A percentile compares a stretch with the other conserved stretches of the same genome.
phyloP scores from a whole-genome alignment of 92 coral and sea anemone species.

The Pocillopora meandrina region DNA sequence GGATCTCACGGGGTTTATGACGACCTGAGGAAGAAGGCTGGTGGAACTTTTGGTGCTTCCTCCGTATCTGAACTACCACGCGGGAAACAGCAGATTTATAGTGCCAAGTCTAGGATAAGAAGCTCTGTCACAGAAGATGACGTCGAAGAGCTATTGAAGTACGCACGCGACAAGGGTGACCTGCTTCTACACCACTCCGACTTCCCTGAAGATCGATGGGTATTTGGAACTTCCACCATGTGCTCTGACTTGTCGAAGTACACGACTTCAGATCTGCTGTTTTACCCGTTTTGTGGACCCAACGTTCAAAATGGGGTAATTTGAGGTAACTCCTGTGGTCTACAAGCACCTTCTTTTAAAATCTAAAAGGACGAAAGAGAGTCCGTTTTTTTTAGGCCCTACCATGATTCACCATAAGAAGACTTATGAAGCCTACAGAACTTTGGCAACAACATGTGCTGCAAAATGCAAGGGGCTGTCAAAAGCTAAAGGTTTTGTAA shows the following conservation, averaged over 20 bases:
- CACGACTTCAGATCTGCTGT: slow-evolving; percentile 32
- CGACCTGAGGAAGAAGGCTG: slow-evolving; percentile 35
- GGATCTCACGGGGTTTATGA: slow-evolving; percentile 30
- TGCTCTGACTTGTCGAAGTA: slow-evolving; percentile 37
- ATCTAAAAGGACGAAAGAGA: slow-evolving; percentile 33
- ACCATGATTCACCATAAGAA: slow-evolving; percentile 69
- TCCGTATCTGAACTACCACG: slow-evolving; percentile 39
- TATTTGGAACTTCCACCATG: slow-evolving; percentile 49
- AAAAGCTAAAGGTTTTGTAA: slow-evolving; percentile 53
- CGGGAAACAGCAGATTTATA: slow-evolving; percentile 42
- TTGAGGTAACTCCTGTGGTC: slow-evolving; percentile 62
- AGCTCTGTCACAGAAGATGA: slow-evolving; percentile 22
- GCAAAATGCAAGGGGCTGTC: slow-evolving; percentile 34
- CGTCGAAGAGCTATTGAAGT: slow-evolving; percentile 53
- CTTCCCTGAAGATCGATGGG: slow-evolving; percentile 68
- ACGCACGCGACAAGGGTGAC: slow-evolving; percentile 42
- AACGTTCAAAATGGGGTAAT: slow-evolving; percentile 63
- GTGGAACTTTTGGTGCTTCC: slow-evolving; percentile 38
- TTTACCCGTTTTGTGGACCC: slow-evolving; percentile 54
- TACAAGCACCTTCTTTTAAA: slow-evolving; percentile 52
- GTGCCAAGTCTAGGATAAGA: slow-evolving; percentile 41
- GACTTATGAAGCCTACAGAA: slow-evolving; percentile 35
- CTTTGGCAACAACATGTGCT: slow-evolving; percentile 42
- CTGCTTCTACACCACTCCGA: slow-evolving; percentile 50
- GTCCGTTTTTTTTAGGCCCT: slow-evolving; percentile 66